These are phyloP conservation scores for Echiichthys vipera DNA, from an alignment of 2,797 vertebrate species.

Conservation along the genomic window DNA sequence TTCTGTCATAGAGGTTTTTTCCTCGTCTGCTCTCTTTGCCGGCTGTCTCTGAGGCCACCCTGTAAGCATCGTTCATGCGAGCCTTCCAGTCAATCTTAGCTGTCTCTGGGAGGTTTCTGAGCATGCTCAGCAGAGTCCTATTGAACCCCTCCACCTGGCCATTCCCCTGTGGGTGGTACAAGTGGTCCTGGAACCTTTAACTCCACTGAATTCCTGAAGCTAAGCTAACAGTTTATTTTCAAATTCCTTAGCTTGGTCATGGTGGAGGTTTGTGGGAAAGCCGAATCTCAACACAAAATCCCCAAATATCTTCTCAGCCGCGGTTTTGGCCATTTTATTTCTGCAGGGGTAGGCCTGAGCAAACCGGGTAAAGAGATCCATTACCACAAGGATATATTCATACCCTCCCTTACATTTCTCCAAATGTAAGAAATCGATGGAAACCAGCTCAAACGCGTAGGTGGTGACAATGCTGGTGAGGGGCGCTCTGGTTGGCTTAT, in stretches of 20 bases:
- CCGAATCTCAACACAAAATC: slow-evolving; percentile 38
- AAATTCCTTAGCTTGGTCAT: slow-evolving; percentile 30
- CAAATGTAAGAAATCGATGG: slow-evolving; percentile 12
- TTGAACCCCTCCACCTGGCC: slow-evolving; percentile 39
- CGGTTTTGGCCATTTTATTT: slow-evolving; percentile 30
- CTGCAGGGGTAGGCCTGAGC: slow-evolving; percentile 30
- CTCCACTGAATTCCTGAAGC: slow-evolving; percentile 12
- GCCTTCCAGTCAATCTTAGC: slow-evolving; percentile 37
- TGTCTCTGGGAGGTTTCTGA: slow-evolving; percentile 13
- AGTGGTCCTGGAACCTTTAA: slow-evolving; percentile 29
- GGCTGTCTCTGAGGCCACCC: not conserved
- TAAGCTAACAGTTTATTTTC: slow-evolving; percentile 29
- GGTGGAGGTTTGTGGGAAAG: slow-evolving; percentile 21
- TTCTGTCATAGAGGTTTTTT: slow-evolving; percentile 12
- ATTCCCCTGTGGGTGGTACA: slow-evolving; percentile 18
- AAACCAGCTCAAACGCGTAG: slow-evolving; percentile 6
- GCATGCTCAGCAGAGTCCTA: slow-evolving; percentile 23
- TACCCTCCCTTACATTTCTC: slow-evolving; percentile 36
- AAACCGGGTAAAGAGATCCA: slow-evolving; percentile 40
- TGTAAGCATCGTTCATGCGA: slow-evolving; percentile 22
- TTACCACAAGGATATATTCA: slow-evolving; percentile 29
- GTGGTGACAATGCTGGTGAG: slow-evolving; percentile 7
- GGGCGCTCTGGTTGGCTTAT: not conserved
- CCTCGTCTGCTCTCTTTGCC: not conserved
- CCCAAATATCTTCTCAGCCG: slow-evolving; percentile 35